Conservation (phyloP, 2,797 vertebrate genomes). For the Sciaenops ocellatus region DNA sequence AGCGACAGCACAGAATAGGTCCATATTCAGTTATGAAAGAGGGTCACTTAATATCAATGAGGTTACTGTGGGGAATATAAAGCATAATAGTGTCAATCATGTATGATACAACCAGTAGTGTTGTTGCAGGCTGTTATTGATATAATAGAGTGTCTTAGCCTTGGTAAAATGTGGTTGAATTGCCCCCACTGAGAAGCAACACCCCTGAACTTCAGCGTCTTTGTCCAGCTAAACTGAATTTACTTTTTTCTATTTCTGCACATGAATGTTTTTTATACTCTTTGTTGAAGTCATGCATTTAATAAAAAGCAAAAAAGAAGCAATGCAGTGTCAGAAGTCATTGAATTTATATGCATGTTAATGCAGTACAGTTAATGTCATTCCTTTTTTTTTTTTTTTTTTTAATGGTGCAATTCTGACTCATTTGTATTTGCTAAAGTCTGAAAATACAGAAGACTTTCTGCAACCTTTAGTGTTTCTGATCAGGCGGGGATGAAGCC, state of each 20-base stretch:
- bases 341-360: not conserved
- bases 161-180: not conserved
- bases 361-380: not conserved
- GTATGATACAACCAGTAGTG: too few relatives aligned
- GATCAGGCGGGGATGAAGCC: not conserved
- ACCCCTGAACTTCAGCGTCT: not conserved
- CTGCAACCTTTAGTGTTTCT: conserved; percentile 12
- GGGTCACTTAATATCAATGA: not conserved
- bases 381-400: not conserved
- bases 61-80: not conserved
- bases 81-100: too few relatives aligned
- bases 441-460: conserved; percentile 1
- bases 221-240: not conserved
- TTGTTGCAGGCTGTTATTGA: not conserved
- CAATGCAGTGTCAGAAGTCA: not conserved
- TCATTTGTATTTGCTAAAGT: not conserved
- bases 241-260: not conserved
- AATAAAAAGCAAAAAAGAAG: not conserved
- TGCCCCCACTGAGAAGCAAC: not conserved
- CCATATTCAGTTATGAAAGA: too few relatives aligned
- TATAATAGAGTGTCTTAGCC: not conserved
- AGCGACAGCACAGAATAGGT: too few relatives aligned
- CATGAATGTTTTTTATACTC: not conserved
- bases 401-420: not conserved
- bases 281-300: not conserved